Percentiles rank a stretch among this genome's conserved stretches.
Conservation (phyloP, 2,113 vertebrate species). For the Pardalotus punctatus region DNA sequence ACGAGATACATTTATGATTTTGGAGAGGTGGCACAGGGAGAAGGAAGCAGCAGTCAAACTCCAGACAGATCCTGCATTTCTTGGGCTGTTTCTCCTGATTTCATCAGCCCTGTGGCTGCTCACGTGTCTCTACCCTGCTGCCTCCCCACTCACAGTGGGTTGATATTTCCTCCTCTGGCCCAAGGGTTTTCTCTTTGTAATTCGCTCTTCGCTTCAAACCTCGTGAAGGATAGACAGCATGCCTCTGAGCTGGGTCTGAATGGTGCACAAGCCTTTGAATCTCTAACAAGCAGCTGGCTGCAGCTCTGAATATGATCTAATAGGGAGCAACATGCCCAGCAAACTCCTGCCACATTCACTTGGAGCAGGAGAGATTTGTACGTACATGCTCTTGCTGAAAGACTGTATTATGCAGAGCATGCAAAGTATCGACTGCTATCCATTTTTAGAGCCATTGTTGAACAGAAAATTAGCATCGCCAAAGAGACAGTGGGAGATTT, state of each 20-base stretch:
- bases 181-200: conserved; percentile 23
- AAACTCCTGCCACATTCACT: conserved; percentile 27
- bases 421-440: conserved; percentile 6
- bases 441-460: conserved; percentile 46
- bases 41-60: background rate
- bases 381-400: conserved; percentile 21
- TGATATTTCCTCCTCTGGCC: conserved; percentile 23
- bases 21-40: background rate
- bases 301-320: conserved; percentile 7
- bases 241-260: background rate
- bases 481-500: conserved; percentile 42
- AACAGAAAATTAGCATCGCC: background rate
- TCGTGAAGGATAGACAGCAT: background rate
- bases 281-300: conserved; percentile 32
- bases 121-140: background rate
- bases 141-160: background rate
- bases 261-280: conserved; percentile 15
- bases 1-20: background rate
- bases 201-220: background rate
- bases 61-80: background rate
- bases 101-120: background rate
- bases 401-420: background rate
- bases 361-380: conserved; percentile 30
- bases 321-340: background rate
- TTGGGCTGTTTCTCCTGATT: background rate